phyloP scores from a whole-genome alignment of 1,140 invertebrate species.

The Drosophila truncata region DNA sequence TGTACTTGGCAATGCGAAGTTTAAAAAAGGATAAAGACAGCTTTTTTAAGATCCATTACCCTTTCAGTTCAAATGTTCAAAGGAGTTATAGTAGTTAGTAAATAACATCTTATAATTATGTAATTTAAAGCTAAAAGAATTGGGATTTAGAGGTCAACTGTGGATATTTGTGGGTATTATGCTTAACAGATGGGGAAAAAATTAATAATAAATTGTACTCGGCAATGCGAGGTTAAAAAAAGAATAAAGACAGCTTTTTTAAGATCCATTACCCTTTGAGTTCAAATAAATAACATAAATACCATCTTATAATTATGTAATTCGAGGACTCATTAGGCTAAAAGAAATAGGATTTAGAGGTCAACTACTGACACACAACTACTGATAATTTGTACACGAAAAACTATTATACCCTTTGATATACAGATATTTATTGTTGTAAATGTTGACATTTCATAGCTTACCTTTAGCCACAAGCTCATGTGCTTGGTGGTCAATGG shows the following conservation, averaged over 20 bases:
- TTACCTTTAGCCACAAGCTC: conserved; percentile 69
- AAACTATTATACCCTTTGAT: not conserved
- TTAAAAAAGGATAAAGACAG: not conserved
- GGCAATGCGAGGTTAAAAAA: not conserved
- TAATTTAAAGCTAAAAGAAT: too few species aligned
- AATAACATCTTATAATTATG: not conserved
- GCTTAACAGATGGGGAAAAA: conserved; percentile 3
- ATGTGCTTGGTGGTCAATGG: conserved; percentile 49
- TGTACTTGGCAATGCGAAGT: not conserved
- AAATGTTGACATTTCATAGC: conserved; percentile 33
- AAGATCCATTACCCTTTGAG: not conserved
- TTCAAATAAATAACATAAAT: not conserved
- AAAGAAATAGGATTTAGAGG: not conserved
- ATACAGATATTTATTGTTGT: not conserved
- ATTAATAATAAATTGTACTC: conserved; percentile 4
- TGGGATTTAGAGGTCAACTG: too few species aligned
- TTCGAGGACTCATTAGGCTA: not conserved
- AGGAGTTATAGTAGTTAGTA: not conserved
- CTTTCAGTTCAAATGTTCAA: not conserved
- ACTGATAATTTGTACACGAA: not conserved
- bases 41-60: not conserved
- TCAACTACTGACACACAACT: not conserved
- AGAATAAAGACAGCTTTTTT: not conserved
- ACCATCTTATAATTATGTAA: too few species aligned
- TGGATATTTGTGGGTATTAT: conserved; percentile 2